phyloP scores from a whole-genome alignment of 2,888 invertebrate genomes.

The Eupithecia subfuscata region DNA sequence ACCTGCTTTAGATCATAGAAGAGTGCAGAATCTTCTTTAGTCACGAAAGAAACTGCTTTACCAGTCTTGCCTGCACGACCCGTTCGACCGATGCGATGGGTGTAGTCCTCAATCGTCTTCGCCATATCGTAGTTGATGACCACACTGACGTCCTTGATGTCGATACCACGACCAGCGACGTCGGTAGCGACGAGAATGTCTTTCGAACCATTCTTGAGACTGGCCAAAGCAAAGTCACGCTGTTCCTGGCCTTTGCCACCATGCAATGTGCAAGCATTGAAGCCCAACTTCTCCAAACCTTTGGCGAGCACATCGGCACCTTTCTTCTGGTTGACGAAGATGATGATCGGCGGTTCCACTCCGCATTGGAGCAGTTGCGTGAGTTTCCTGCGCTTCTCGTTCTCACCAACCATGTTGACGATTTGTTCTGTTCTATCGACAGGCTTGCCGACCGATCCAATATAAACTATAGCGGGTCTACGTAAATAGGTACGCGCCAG shows the following conservation, averaged over 20 bases:
- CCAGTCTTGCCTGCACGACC: constrained; percentile 99
- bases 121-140: constrained; percentile 99
- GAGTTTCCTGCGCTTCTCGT: constrained; percentile 98
- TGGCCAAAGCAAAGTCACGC: constrained; percentile 98
- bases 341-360: constrained; percentile 98
- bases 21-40: constrained; percentile 96
- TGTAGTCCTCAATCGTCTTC: constrained; percentile 98
- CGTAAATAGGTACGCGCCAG: constrained; percentile 97
- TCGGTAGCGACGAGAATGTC: constrained; percentile 99
- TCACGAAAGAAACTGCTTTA: constrained; percentile 97
- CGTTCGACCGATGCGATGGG: constrained; percentile 99
- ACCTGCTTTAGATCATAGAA: constrained; percentile 99
- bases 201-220: constrained; percentile 97
- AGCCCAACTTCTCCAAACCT: constrained; percentile 97
- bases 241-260: constrained; percentile 99
- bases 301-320: constrained; percentile 99
- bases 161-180: constrained; percentile 99
- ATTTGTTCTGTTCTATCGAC: constrained; percentile 99
- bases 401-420: constrained; percentile 97
- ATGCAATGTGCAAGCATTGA: constrained; percentile 98
- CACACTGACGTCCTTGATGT: constrained; percentile 99
- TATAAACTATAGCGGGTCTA: constrained; percentile 98
- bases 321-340: constrained; percentile 99
- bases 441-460: constrained; percentile 98
- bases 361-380: constrained; percentile 95